These are phyloP conservation scores for Euphydryas editha DNA, from an alignment of 2,888 invertebrate genomes.

Conservation along the genomic window DNA sequence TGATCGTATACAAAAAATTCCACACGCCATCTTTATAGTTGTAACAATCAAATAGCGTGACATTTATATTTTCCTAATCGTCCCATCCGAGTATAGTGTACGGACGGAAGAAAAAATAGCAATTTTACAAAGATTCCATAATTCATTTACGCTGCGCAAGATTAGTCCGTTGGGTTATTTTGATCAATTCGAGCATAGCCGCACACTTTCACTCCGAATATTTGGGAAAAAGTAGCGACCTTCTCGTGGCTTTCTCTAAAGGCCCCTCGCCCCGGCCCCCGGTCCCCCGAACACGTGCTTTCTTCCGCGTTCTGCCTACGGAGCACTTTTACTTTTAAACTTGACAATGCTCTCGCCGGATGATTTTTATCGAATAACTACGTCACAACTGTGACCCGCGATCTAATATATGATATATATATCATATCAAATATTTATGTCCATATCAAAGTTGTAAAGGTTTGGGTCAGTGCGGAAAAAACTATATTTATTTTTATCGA, in stretches of 20 bases:
- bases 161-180: slow-evolving; percentile 47
- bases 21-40: neutral
- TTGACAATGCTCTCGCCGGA: slow-evolving; percentile 47
- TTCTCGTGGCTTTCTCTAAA: slow-evolving; percentile 79
- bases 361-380: slow-evolving; percentile 22
- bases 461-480: slow-evolving; percentile 41
- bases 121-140: neutral
- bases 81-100: neutral
- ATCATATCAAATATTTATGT: slow-evolving; percentile 4
- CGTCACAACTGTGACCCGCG: slow-evolving; percentile 14
- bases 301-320: slow-evolving; percentile 69
- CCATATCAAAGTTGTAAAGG: slow-evolving; percentile 29
- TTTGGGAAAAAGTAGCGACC: slow-evolving; percentile 83
- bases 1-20: neutral
- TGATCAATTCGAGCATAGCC: slow-evolving; percentile 66
- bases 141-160: slow-evolving; percentile 13
- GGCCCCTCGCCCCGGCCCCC: slow-evolving; percentile 45
- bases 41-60: slow-evolving; percentile 1
- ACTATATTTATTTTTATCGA: neutral
- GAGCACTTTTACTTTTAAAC: slow-evolving; percentile 78
- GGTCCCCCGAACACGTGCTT: slow-evolving; percentile 47
- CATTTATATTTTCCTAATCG: neutral
- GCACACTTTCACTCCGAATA: slow-evolving; percentile 79
- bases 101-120: neutral
- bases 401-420: too few species aligned